Base-by-base conservation (phyloP, 2,113 vertebrate species). In the Seriola aureovittata region DNA sequence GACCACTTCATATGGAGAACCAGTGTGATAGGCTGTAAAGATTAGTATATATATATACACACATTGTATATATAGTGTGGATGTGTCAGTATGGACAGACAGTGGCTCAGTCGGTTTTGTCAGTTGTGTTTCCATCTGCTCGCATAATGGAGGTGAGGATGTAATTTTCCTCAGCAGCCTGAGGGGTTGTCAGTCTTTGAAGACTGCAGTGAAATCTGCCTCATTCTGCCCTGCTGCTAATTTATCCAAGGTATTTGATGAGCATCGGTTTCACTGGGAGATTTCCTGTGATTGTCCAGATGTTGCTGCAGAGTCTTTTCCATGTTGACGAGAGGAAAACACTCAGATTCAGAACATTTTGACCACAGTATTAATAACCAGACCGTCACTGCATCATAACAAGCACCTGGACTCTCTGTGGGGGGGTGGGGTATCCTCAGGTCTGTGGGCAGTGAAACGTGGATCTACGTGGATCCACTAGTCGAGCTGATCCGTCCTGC, bases 401-500 rank as follows among this genome's bases (percentile, higher is more conserved):
- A 11, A 63, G 8, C 44, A 16, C 50, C 64, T n/a, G 25, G 8
- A 29, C 46, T 65, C 44, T 29, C 8, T 42, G 40, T 42, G 40
- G 40, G 40, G 29, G 29, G 29, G 29, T 29, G 29, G 29, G 29
- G 40, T 8, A 9, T 42, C 40, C 40, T 75, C 34, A 65, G 42
- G 23, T 50, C 60, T 72, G 62, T 19, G 54, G 54, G 52, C 12
- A 25, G 11, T 25, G 50, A 81, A 66, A 64, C 54, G 25, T 66
- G 23, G 75, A 62, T 29, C 29, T 29, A 29, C 0, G 5, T 40
- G 23, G 42, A 80, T 70, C 69, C 21, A 48, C 46, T 13, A 34
- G 65, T 84, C 70, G 57, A 21, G 60, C 68, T 11, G 21, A 79
- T 80, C 77, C 42, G 25, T 73, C 12, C 66, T 46, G 66, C 48